Evolutionary conservation across 2,113 vertebrate species (phyloP), one percentile per base, ranked within the genome.

Genomic region (Mesoclemmys tuberculata): DNA sequence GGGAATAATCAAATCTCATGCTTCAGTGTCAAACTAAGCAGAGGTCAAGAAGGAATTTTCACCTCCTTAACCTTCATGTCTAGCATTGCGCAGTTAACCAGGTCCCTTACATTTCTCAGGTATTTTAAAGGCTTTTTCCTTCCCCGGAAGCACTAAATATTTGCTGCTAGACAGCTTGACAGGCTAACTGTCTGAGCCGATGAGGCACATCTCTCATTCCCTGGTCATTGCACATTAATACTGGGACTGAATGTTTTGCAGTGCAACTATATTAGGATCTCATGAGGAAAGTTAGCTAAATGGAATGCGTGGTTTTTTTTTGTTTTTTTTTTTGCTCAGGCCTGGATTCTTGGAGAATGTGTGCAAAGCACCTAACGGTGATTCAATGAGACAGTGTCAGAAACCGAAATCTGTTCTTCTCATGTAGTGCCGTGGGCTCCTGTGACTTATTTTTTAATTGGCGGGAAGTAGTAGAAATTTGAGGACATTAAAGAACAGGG

Each of bases 311-410:
- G 87, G 75, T 58, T 80, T 38, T 93, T 89, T 88, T 95, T 80
- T 87, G 85, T 19, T 91, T 7, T 35, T 85, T 52, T 41, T 80
- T 81, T 96, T 96, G 91, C 94, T 94, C 79, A 61, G 90, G 95
- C 64, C 88, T 95, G 88, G 85, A 31, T 95, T 97, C 91, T 93
- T 81, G 3, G 29, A 88, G 93, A 96, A 87, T 14, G 87, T 82
- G 88, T 77, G 78, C 90, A 93, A 92, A 95, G 94, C 95, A 94
- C 85, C 89, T 95, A 92, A 94, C 78, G 90, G 49, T 96, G 97
- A 97, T 97, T 96, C 87, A 96, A 87, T 89, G 74, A 96, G 94
- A 97, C 91, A 97, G 91, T 29, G 35, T 96, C 94, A 93, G 93
- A 82, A 95, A 80, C 22, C 56, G 94, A 95, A 96, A 95, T 97